Percentiles rank a stretch among this genome's conserved stretches.
Evolutionary conservation across 1,140 invertebrate species (phyloP).

Genomic region (Panagrolaimus sp.): DNA sequence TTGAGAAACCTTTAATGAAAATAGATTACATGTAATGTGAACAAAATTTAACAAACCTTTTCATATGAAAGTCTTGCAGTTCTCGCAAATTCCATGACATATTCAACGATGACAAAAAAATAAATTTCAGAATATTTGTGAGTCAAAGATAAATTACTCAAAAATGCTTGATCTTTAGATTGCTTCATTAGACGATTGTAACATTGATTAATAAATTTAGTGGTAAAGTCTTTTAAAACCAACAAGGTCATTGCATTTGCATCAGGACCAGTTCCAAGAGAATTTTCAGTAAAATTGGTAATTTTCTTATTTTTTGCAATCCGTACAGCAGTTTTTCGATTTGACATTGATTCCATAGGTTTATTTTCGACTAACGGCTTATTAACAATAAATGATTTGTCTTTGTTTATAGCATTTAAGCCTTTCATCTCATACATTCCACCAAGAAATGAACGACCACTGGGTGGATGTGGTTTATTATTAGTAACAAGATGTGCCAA

Average conservation of each 20-base stretch:
- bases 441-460: conserved; percentile 74
- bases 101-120: conserved; percentile 27
- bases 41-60: conserved; percentile 15
- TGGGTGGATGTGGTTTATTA: not conserved
- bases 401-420: conserved; percentile 80
- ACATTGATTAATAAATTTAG: not conserved
- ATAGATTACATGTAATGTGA: not conserved
- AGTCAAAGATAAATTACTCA: conserved; percentile 12
- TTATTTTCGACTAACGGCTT: conserved; percentile 18
- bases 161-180: conserved; percentile 36
- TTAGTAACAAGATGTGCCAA: not conserved
- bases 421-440: conserved; percentile 85
- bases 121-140: conserved; percentile 38
- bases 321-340: conserved; percentile 5
- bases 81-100: conserved; percentile 31
- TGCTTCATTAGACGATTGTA: conserved; percentile 27
- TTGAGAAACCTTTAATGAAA: conserved; percentile 12
- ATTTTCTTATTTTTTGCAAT: conserved; percentile 11
- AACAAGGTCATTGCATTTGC: not conserved
- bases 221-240: not conserved
- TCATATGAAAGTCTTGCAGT: conserved; percentile 20
- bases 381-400: conserved; percentile 73
- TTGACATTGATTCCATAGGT: not conserved
- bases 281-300: conserved; percentile 1
- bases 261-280: conserved; percentile 5